A percentile compares a stretch with the other conserved stretches of the same genome.
These are phyloP conservation scores for Drosophila paracracens DNA, from an alignment of 2,888 invertebrate genomes.

Conservation along the genomic window DNA sequence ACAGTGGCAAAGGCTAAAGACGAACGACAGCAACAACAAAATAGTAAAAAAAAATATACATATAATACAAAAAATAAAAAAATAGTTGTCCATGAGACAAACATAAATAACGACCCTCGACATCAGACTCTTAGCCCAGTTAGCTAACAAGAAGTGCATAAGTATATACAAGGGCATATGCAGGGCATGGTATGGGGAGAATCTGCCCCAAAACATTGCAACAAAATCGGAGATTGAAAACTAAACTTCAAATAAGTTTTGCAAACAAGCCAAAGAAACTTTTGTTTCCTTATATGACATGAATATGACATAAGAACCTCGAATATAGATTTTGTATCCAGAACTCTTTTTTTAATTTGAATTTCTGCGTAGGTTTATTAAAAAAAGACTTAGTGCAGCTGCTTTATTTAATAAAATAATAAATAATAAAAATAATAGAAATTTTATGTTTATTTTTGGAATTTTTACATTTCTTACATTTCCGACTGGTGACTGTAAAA, in stretches of 20 bases:
- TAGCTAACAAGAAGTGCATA: conserved; percentile 3
- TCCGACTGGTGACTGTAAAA: conserved; percentile 7
- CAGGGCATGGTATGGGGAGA: background rate
- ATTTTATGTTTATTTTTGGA: background rate
- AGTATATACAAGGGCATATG: background rate
- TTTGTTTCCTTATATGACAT: background rate
- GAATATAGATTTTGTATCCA: background rate
- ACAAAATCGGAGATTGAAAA: background rate
- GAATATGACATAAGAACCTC: background rate
- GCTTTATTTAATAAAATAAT: background rate
- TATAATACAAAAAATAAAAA: conserved; percentile 6
- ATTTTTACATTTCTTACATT: too few relatives aligned
- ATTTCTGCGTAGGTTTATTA: background rate
- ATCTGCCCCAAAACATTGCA: background rate
- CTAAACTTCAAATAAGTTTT: background rate
- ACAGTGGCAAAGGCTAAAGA: conserved; percentile 28
- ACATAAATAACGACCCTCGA: conserved; percentile 16
- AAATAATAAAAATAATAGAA: background rate
- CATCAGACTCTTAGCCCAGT: conserved; percentile 14
- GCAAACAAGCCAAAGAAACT: background rate
- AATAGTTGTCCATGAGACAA: conserved; percentile 38
- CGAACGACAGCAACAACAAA: conserved; percentile 21
- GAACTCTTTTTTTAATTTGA: background rate
- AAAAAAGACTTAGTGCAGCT: background rate
- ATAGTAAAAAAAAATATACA: conserved; percentile 16